These are phyloP conservation scores for Caenorhabditis angaria DNA, from an alignment of 2,888 invertebrate genomes.

Conservation along the genomic window DNA sequence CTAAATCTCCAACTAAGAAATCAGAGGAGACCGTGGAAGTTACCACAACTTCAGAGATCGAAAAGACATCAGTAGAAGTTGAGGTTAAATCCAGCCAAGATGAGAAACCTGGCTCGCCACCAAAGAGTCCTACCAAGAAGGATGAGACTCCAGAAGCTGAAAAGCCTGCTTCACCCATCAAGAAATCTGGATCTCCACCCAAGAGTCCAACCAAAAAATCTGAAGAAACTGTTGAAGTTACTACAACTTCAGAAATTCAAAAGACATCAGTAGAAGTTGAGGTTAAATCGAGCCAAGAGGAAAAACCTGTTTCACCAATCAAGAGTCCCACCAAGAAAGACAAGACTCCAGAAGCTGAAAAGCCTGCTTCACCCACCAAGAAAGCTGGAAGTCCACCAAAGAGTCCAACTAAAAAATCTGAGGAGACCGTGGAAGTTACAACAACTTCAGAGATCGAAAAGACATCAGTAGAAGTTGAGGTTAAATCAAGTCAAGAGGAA, in stretches of 20 bases:
- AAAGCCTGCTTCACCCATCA: constrained; percentile 12
- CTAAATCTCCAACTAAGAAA: no score
- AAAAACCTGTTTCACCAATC: constrained; percentile 18
- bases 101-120: constrained; percentile 18
- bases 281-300: no score
- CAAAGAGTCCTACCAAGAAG: constrained; percentile 20
- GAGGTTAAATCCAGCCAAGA: no score
- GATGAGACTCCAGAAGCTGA: constrained; percentile 18
- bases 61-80: no score
- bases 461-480: background rate
- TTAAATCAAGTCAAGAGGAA: background rate
- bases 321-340: constrained; percentile 19
- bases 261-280: no score
- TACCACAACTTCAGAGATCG: no score
- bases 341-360: constrained; percentile 18
- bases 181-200: constrained; percentile 26
- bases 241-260: no score
- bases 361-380: constrained; percentile 16
- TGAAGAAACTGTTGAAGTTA: no score
- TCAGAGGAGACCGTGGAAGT: no score
- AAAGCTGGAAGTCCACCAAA: constrained; percentile 18
- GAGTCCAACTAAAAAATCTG: background rate
- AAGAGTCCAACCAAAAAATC: no score
- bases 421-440: no score
- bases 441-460: no score